Conservation (phyloP, 2,113 vertebrate species). For the Calyptommatus sinebrachiatus region DNA sequence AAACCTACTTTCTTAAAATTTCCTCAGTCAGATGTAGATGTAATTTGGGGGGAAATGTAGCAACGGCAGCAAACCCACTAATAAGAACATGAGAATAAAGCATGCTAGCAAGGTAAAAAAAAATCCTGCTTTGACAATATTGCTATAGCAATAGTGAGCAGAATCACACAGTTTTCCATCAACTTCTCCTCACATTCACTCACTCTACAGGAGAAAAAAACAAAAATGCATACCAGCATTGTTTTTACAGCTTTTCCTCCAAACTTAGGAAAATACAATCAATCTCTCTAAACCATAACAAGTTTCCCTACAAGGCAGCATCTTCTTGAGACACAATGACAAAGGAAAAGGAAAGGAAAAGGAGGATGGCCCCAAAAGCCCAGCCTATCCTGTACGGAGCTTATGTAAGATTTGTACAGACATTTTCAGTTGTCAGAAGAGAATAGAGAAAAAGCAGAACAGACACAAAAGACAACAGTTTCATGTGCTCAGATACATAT, state of each 20-base stretch:
- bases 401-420: background rate
- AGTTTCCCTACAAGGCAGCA: background rate
- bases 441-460: background rate
- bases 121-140: background rate
- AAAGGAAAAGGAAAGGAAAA: slow-evolving; percentile 6
- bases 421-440: background rate
- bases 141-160: background rate
- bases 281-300: background rate
- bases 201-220: background rate
- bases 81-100: background rate
- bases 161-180: background rate
- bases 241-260: background rate
- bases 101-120: background rate
- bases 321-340: background rate
- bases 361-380: background rate
- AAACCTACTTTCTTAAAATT: background rate
- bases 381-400: background rate
- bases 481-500: background rate
- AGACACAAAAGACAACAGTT: background rate
- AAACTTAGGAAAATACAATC: background rate
- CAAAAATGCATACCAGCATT: background rate
- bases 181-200: background rate
- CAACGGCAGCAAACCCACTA: background rate
- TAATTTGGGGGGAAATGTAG: no score
- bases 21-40: no score